Conservation (phyloP, 2,888 invertebrate genomes). For the Tethea ocularis region DNA sequence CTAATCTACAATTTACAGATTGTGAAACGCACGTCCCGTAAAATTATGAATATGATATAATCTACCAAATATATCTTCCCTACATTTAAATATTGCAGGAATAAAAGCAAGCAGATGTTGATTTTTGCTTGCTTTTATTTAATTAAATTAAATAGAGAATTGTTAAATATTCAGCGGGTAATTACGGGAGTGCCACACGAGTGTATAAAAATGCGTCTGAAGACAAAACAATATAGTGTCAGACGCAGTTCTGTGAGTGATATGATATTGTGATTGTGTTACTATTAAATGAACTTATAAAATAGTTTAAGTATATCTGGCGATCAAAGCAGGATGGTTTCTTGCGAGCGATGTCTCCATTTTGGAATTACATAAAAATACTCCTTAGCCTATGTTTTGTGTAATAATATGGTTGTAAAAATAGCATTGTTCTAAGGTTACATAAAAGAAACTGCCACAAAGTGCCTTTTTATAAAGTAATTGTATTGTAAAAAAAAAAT, state of each 20-base stretch:
- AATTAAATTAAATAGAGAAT: constrained; percentile 9
- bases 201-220: constrained; percentile 70
- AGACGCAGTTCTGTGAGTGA: constrained; percentile 76
- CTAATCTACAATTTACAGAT: constrained; percentile 43
- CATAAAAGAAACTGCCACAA: constrained; percentile 78
- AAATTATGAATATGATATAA: constrained; percentile 35
- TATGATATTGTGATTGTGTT: constrained; percentile 82
- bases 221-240: constrained; percentile 63
- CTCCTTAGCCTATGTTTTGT: constrained; percentile 63
- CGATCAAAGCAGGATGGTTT: constrained; percentile 38
- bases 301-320: constrained; percentile 71
- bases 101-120: constrained; percentile 60
- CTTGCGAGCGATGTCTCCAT: constrained; percentile 35
- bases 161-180: constrained; percentile 55
- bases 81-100: constrained; percentile 22
- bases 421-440: constrained; percentile 57
- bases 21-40: constrained; percentile 39
- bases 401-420: constrained; percentile 71
- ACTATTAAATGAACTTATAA: constrained; percentile 67
- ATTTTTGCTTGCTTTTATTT: constrained; percentile 63
- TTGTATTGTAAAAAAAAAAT: constrained; percentile 50
- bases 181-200: constrained; percentile 54
- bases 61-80: constrained; percentile 7
- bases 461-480: constrained; percentile 78
- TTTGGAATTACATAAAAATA: constrained; percentile 61